A percentile compares a stretch with the other conserved stretches of the same genome.
Evolutionary conservation across 2,113 vertebrate genomes (phyloP).

Genomic region (Isurus oxyrinchus): DNA sequence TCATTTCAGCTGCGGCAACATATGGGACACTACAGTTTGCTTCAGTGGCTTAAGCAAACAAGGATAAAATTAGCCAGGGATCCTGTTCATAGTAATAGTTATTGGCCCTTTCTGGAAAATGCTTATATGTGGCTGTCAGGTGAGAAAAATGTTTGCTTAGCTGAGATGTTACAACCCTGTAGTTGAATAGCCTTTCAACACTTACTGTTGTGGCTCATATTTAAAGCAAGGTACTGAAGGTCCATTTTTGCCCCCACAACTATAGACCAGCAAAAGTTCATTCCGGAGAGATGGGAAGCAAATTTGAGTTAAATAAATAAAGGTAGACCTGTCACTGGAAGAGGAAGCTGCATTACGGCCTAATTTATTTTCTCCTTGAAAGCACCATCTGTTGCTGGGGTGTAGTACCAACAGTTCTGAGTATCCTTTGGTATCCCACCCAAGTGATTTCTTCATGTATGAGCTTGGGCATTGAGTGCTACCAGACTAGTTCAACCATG

Average conservation of each 20-base stretch:
- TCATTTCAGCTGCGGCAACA: not conserved
- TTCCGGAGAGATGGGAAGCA: not conserved
- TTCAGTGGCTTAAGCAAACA: not conserved
- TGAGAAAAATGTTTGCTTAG: not conserved
- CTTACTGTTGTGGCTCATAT: not conserved
- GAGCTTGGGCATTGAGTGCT: not conserved
- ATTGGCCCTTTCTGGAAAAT: not conserved
- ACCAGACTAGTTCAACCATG: not conserved
- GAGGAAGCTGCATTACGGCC: not conserved
- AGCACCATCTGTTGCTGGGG: not conserved
- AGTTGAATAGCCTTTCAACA: not conserved
- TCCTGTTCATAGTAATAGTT: not conserved
- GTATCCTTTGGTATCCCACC: not conserved
- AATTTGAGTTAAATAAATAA: not conserved
- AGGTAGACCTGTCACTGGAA: not conserved
- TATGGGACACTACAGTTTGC: not conserved
- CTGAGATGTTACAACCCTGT: not conserved
- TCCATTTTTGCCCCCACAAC: not conserved
- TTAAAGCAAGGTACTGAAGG: not conserved
- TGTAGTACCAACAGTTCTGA: not conserved
- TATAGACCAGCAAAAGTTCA: not conserved
- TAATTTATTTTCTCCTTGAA: not conserved
- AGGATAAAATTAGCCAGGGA: not conserved
- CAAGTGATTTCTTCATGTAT: not conserved
- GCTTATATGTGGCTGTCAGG: not conserved